Evolutionary conservation across 2,888 invertebrate genomes (phyloP).

Genomic region (Cinara cedri): DNA sequence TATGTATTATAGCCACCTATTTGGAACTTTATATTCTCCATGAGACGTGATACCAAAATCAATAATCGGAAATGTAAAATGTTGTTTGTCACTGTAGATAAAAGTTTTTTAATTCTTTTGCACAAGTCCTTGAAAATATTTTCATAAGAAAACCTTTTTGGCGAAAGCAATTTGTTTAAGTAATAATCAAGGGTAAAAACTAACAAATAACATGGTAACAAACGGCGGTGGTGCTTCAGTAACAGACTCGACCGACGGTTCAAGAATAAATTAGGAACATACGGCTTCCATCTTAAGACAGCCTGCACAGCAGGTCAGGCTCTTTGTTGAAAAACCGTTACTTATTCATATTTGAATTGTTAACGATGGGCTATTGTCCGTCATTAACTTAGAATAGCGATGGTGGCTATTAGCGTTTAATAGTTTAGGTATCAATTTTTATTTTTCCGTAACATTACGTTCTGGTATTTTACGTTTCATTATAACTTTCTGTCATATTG

Average conservation of each 20-base stretch:
- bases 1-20: too few relatives aligned
- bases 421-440: not conserved
- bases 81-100: not conserved
- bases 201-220: not conserved
- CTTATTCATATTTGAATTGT: too few relatives aligned
- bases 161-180: not conserved
- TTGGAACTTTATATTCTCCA: too few relatives aligned
- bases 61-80: too few relatives aligned
- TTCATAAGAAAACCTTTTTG: not conserved
- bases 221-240: not conserved
- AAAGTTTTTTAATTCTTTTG: not conserved
- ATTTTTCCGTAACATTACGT: conserved; percentile 3
- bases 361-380: too few relatives aligned
- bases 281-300: not conserved
- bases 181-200: not conserved
- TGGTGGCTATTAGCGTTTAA: not conserved
- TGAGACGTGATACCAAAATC: too few relatives aligned
- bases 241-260: not conserved
- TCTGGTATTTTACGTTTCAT: not conserved
- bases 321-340: not conserved
- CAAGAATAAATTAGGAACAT: not conserved
- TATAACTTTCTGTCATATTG: not conserved
- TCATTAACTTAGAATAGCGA: not conserved
- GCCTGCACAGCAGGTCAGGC: not conserved
- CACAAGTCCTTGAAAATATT: not conserved